Percentiles rank a stretch among this genome's conserved stretches.
Conservation (phyloP, 1,140 invertebrate species). For the Anagrus nilaparvatae region DNA sequence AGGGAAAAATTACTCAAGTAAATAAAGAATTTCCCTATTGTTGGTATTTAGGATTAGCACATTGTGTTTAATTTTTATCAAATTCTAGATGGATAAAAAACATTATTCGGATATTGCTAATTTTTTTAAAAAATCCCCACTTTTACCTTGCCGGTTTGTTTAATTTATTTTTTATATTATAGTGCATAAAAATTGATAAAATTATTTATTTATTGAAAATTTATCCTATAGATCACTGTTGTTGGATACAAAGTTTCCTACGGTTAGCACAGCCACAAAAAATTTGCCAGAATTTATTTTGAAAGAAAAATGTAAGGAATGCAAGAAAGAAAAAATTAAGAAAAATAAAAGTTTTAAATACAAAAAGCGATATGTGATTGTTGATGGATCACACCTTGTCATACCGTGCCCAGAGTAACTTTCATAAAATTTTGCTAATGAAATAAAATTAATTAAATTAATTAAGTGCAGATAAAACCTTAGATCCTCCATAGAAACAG, state of each 20-base stretch:
- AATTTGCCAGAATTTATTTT: constrained; percentile 42
- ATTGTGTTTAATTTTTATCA: too few relatives aligned
- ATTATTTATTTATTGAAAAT: constrained; percentile 5
- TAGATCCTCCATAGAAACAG: constrained; percentile 35
- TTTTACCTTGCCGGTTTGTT: constrained; percentile 31
- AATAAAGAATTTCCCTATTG: too few relatives aligned
- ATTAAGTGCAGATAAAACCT: constrained; percentile 3
- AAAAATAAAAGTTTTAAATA: constrained; percentile 41
- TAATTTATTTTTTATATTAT: neutral
- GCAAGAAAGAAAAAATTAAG: constrained; percentile 33
- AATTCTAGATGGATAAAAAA: too few relatives aligned
- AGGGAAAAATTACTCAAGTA: constrained; percentile 25
- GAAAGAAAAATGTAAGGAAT: constrained; percentile 36
- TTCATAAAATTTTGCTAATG: constrained; percentile 3
- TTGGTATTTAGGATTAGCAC: too few relatives aligned
- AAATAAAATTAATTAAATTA: neutral
- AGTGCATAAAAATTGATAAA: constrained; percentile 3
- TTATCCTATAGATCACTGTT: constrained; percentile 33
- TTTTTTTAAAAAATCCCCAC: constrained; percentile 26
- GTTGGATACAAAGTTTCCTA: constrained; percentile 36
- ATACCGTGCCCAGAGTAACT: constrained; percentile 43
- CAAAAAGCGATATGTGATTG: constrained; percentile 38
- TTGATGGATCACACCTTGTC: constrained; percentile 41
- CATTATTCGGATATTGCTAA: constrained; percentile 15
- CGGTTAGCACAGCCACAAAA: constrained; percentile 36